A percentile compares a stretch with the other conserved stretches of the same genome.
These are phyloP conservation scores for Neotoma lepida DNA, from an alignment of 2,113 vertebrate genomes.

Conservation along the genomic window DNA sequence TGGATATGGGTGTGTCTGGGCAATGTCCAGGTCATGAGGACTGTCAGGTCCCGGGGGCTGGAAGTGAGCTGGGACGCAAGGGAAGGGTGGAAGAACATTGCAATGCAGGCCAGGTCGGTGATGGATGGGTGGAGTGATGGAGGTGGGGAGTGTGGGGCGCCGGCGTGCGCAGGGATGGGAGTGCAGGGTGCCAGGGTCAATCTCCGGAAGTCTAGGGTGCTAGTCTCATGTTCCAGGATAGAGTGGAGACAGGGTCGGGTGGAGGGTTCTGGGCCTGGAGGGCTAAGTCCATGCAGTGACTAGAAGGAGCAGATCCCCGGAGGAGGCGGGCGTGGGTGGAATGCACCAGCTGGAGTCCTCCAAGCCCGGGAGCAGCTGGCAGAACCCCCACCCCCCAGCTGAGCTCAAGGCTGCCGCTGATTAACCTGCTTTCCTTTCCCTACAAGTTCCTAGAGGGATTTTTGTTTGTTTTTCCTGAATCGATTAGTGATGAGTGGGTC, in stretches of 20 bases:
- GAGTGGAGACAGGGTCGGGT: not conserved
- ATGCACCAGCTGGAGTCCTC: not conserved
- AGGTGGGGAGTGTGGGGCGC: not conserved
- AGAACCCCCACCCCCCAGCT: not conserved
- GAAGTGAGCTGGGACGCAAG: slow-evolving; percentile 24
- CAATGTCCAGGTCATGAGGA: not conserved
- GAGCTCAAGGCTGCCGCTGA: not conserved
- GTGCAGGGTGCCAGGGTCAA: slow-evolving; percentile 17
- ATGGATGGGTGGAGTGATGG: not conserved
- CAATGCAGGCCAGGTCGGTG: not conserved
- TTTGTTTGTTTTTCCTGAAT: not conserved
- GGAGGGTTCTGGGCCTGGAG: slow-evolving; percentile 4
- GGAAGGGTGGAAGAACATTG: not conserved
- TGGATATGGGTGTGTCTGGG: slow-evolving; percentile 14
- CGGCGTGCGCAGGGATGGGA: not conserved
- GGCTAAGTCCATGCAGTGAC: slow-evolving; percentile 65
- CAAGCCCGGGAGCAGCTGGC: slow-evolving; percentile 32
- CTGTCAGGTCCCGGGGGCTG: slow-evolving; percentile 60
- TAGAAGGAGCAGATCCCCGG: slow-evolving; percentile 35
- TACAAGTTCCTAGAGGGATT: not conserved
- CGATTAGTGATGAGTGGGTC: not conserved
- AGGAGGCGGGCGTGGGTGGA: not conserved
- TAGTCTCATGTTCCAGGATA: slow-evolving; percentile 58
- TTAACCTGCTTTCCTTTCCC: not conserved
- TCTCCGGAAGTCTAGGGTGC: slow-evolving; percentile 33